Percentiles rank a stretch among this genome's conserved stretches.
These are phyloP conservation scores for Cyphomyrus plagiostoma DNA, from an alignment of 2,113 vertebrate genomes.

Conservation along the genomic window DNA sequence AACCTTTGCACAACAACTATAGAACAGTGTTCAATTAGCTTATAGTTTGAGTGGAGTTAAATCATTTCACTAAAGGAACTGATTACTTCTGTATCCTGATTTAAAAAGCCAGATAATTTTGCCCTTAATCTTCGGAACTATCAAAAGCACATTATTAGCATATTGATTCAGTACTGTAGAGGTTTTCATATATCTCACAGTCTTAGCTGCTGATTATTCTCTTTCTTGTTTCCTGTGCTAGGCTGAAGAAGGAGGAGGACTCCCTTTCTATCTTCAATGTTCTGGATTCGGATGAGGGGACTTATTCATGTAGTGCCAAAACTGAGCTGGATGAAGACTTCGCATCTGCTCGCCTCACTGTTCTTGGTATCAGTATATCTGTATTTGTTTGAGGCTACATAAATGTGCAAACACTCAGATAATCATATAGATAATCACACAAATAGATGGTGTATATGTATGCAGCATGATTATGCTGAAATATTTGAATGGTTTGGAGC, in stretches of 20 bases:
- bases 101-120: background rate
- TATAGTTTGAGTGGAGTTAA: background rate
- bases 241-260: slow-evolving; percentile 79
- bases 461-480: background rate
- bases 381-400: background rate
- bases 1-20: background rate
- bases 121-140: background rate
- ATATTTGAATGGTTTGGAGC: background rate
- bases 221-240: slow-evolving; percentile 36
- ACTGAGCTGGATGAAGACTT: slow-evolving; percentile 85
- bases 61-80: background rate
- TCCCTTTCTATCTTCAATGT: slow-evolving; percentile 74
- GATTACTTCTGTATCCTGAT: background rate
- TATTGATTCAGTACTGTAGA: background rate
- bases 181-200: background rate
- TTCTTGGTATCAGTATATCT: slow-evolving; percentile 69
- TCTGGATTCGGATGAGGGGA: slow-evolving; percentile 78
- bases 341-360: slow-evolving; percentile 81
- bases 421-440: background rate
- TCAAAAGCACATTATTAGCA: background rate
- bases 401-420: background rate
- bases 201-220: background rate
- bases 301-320: slow-evolving; percentile 76
- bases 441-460: background rate
- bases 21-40: background rate